Evolutionary conservation across 2,113 vertebrate species (phyloP), one percentile per base, ranked within the genome.

Genomic region (Sarotherodon lohbergeri): DNA sequence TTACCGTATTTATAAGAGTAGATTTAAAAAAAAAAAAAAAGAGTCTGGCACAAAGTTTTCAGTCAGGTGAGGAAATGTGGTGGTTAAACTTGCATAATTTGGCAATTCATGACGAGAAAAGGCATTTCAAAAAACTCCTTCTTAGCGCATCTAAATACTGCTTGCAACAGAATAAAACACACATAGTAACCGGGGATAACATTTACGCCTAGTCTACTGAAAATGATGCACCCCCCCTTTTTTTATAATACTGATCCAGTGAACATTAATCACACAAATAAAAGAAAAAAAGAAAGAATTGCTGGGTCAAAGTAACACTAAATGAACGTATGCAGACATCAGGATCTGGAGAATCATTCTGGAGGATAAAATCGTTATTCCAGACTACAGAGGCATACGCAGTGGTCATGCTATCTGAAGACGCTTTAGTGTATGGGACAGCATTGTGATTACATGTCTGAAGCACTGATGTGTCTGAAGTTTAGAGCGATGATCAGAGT

Each of bases 51-150:
- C 88, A 85, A 36, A 39, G 82, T 82, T 50, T 81, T 22, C 82
- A 86, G 76, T 89, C 59, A 59, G 84, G 90, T 86, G 83, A 89
- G 71, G 78, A 92, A 82, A 91, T 89, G 80, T 43, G 54, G 84
- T 85, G 89, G 88, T 90, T 88, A 91, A 90, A 92, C 85, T 91
- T 90, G 87, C 89, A 91, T 91, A 93, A 94, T 94, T 94, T 95
- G 94, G 92, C 94, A 94, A 94, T 90, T 89, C 83, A 76, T 90
- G 73, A 92, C 48, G 56, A 88, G 83, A 93, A 90, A 90, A 93
- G 93, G 92, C 92, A 92, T 94, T 86, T 89, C 56, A 19, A 66
- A 52, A 86, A 11, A 82, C 57, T 83, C 68, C 22, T 81, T 79
- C 66, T 55, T 27, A 81, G 57, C 82, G 29, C 79, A 56, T 92